A percentile compares a stretch with the other conserved stretches of the same genome.
Evolutionary conservation across 1,140 invertebrate species (phyloP).

Genomic region (Popillia japonica): DNA sequence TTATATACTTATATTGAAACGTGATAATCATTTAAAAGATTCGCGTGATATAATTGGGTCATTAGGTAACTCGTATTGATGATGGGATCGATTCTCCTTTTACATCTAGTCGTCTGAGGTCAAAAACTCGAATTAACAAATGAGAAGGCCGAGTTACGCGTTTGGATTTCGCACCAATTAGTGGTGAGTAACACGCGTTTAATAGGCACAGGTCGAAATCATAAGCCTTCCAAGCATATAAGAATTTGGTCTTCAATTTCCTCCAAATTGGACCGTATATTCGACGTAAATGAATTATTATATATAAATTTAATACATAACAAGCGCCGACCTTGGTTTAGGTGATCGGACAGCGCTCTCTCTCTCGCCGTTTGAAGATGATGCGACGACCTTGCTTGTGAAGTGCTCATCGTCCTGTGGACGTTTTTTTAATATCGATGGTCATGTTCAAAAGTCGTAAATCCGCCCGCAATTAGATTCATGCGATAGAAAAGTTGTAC

Average conservation of each 20-base stretch:
- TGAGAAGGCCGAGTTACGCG: neutral
- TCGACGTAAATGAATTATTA: too few relatives aligned
- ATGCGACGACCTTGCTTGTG: neutral
- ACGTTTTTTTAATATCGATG: conserved; percentile 1
- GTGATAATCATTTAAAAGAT: too few relatives aligned
- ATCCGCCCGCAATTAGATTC: neutral
- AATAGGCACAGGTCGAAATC: neutral
- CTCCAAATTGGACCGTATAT: too few relatives aligned
- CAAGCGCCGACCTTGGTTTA: neutral
- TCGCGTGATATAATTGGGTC: too few relatives aligned
- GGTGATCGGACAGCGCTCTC: neutral
- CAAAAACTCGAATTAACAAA: too few relatives aligned
- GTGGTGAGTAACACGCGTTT: neutral
- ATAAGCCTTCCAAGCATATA: neutral
- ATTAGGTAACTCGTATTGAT: too few relatives aligned
- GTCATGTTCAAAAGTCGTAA: conserved; percentile 4
- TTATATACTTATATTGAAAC: too few relatives aligned
- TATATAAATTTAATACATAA: too few relatives aligned
- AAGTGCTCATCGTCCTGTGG: neutral
- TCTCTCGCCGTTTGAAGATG: neutral
- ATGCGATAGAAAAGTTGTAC: neutral
- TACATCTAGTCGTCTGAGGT: too few relatives aligned
- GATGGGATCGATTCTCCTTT: too few relatives aligned
- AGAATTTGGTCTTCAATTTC: neutral
- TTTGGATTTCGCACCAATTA: neutral